Percentiles rank a stretch among this genome's conserved stretches.
Evolutionary conservation across 2,888 invertebrate genomes (phyloP).

Genomic region (Protonemura montana): DNA sequence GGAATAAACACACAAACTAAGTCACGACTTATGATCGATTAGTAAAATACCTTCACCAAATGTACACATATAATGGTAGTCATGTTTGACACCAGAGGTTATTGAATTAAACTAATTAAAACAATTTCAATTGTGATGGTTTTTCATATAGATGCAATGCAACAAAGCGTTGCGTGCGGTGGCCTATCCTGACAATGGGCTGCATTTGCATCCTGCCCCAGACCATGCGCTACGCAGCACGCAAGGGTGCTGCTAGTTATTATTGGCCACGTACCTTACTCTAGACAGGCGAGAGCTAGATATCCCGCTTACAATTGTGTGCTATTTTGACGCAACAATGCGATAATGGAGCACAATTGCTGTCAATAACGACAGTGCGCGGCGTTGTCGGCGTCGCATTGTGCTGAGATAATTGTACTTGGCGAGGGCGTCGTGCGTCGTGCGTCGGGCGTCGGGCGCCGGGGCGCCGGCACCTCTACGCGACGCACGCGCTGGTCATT

Average conservation of each 20-base stretch:
- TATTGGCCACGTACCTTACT: too few species aligned
- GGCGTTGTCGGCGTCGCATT: neutral
- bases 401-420: neutral
- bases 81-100: neutral
- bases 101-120: neutral
- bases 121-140: neutral
- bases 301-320: neutral
- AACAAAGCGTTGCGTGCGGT: neutral
- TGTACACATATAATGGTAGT: neutral
- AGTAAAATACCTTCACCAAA: neutral
- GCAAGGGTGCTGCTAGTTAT: neutral
- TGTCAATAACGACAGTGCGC: neutral
- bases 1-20: neutral
- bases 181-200: neutral
- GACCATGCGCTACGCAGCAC: neutral
- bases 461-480: neutral
- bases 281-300: neutral
- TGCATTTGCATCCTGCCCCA: neutral
- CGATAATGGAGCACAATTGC: conserved; percentile 12
- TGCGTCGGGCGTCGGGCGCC: too few species aligned
- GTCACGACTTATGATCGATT: neutral
- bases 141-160: neutral
- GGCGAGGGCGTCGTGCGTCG: too few species aligned
- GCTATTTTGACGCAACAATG: conserved; percentile 9
- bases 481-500: neutral